Evolutionary conservation across 2,888 invertebrate genomes (phyloP), one percentile per base, ranked within the genome.

Genomic region (Coecobrya sp.): DNA sequence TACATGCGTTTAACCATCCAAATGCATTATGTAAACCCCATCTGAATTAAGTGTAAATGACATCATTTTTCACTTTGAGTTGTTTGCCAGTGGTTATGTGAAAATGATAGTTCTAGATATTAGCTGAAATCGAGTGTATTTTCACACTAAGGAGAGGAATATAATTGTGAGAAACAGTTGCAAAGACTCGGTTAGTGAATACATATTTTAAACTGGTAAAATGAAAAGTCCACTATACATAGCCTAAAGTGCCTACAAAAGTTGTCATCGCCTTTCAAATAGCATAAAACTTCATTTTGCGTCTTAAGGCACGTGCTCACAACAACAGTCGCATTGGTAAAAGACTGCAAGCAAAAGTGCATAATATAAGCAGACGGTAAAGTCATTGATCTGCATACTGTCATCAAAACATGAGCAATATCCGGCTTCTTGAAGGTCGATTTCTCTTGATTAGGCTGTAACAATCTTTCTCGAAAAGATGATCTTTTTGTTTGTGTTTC

Each of bases 361-460:
- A 45, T 13, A n/a, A n/a, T n/a, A n/a, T n/a, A n/a, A n/a, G 62
- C 36, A 65, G 45, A 68, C 68, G 27, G 25, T 13, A 68, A 82
- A 88, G 88, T 88, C 88, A 82, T 68, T 59, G 88, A 65, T 88
- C 88, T 82, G 45, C 49, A 49, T 42, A 42, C 13, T 59, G 11
- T 27, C 25, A 85, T 62, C 82, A 36, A 86, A 76, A 68, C 81
- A 22, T 81, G 49, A 88, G 81, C 81, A 88, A 68, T 82, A 82
- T 88, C 88, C 88, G 88, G 88, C 88, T 88, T 30, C 16, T 22
- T 81, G 79, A 88, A 81, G 68, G 88, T 88, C 88, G 88, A 88
- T 88, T 88, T 88, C 88, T 68, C 88, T 88, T 81, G 76, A 49
- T 42, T 81, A 55, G 55, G 81, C 30, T 30, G 10, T 7, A 8